These are phyloP conservation scores for Lepidurus arcticus DNA, from an alignment of 1,140 invertebrate species.

Conservation along the genomic window DNA sequence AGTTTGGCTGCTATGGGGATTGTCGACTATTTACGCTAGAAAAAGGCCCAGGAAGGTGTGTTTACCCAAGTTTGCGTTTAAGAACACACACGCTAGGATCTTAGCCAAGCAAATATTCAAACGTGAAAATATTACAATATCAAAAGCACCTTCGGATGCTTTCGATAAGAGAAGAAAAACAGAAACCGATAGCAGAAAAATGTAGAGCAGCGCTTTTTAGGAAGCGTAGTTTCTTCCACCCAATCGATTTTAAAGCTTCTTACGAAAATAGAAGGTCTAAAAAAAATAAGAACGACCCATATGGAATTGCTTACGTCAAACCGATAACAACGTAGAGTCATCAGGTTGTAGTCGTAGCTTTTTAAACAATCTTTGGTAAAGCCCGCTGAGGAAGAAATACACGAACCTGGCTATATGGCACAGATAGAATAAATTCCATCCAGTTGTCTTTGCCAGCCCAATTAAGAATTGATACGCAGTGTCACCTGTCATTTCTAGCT, in stretches of 20 bases:
- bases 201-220: no score
- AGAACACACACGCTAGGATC: not conserved
- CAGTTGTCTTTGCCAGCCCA: not conserved
- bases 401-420: not conserved
- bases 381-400: no score
- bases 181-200: not conserved
- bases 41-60: not conserved
- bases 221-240: no score
- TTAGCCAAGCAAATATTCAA: not conserved
- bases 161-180: not conserved
- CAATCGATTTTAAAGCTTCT: no score
- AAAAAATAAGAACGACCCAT: no score
- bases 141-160: not conserved
- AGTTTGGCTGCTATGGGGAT: not conserved
- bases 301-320: no score
- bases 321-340: no score
- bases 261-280: no score
- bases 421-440: not conserved
- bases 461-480: slow-evolving; percentile 8
- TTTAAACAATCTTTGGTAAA: no score
- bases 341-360: no score
- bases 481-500: not conserved
- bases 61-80: not conserved
- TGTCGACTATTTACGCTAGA: not conserved
- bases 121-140: not conserved